A percentile compares a stretch with the other conserved stretches of the same genome.
Evolutionary conservation across 30 jellyfish, hydroid and myxozoan species (phyloP).

Genomic region (Rhopilema esculentum): DNA sequence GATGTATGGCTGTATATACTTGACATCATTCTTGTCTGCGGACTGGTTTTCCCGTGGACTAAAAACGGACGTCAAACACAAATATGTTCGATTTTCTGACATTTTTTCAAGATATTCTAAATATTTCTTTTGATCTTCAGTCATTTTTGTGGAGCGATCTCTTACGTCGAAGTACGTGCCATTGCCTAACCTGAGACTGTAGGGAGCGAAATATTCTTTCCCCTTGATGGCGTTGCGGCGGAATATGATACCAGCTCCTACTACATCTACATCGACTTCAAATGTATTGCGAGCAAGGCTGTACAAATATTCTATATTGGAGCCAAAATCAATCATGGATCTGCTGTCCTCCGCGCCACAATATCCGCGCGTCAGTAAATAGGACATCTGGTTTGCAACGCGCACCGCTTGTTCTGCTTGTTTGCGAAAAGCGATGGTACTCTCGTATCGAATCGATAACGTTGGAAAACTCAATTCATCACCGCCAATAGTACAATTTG

Average conservation of each 20-base stretch:
- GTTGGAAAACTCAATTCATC: conserved; percentile 8
- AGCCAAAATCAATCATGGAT: neutral
- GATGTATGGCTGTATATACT: conserved; percentile 26
- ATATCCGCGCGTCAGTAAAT: conserved; percentile 56
- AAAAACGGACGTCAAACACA: conserved; percentile 32
- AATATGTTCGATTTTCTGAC: conserved; percentile 4
- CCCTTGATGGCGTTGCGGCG: conserved; percentile 14
- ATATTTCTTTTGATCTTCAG: neutral
- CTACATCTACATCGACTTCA: neutral
- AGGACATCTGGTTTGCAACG: conserved; percentile 62
- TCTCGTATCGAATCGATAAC: conserved; percentile 56
- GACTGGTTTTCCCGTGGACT: conserved; percentile 24
- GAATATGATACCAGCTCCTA: conserved; percentile 54
- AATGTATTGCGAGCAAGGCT: conserved; percentile 26
- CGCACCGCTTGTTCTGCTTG: conserved; percentile 72
- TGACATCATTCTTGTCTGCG: neutral
- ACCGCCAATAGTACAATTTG: neutral
- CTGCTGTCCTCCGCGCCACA: conserved; percentile 37
- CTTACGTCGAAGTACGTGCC: conserved; percentile 8
- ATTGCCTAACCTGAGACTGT: neutral
- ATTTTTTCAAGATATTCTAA: conserved; percentile 19
- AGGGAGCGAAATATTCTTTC: conserved; percentile 59
- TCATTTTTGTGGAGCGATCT: conserved; percentile 21
- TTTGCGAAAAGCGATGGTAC: conserved; percentile 28
- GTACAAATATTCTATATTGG: conserved; percentile 9